Percentiles rank a stretch among this genome's conserved stretches.
Evolutionary conservation across 2,797 vertebrate genomes (phyloP).

Genomic region (Anguilla obscura): DNA sequence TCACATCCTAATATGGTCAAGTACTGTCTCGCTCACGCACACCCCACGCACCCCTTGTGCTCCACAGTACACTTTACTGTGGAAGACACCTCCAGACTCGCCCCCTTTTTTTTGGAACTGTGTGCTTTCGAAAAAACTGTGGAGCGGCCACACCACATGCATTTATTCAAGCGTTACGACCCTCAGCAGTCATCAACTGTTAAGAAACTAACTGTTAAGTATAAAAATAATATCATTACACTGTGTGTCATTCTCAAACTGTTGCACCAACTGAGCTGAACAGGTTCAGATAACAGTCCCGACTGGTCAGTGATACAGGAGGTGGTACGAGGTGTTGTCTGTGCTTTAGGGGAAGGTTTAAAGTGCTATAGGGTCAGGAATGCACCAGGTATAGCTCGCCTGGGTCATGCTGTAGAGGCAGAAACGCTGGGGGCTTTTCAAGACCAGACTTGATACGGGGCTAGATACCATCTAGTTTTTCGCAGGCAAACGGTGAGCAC

Average conservation of each 20-base stretch:
- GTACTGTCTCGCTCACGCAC: slow-evolving; percentile 43
- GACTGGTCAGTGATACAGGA: not conserved
- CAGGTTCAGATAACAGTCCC: not conserved
- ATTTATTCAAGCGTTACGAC: not conserved
- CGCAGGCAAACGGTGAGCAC: no score
- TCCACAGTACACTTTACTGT: not conserved
- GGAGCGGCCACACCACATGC: not conserved
- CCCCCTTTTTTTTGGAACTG: not conserved
- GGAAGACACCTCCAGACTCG: not conserved
- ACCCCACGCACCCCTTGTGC: not conserved
- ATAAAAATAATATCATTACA: not conserved
- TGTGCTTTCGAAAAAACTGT: not conserved
- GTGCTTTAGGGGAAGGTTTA: not conserved
- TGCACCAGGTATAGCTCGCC: not conserved
- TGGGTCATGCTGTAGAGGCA: no score
- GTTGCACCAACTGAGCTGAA: not conserved
- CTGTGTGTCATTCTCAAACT: not conserved
- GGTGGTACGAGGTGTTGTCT: not conserved
- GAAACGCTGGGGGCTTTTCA: no score
- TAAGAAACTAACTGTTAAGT: not conserved
- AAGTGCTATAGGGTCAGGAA: not conserved
- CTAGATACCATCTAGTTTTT: no score
- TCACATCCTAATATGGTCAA: slow-evolving; percentile 65
- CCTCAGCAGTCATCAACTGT: not conserved
- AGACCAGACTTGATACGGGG: no score